A percentile compares a stretch with the other conserved stretches of the same genome.
Evolutionary conservation across 2,888 invertebrate species (phyloP).

Genomic region (Stenichneumon culpator): DNA sequence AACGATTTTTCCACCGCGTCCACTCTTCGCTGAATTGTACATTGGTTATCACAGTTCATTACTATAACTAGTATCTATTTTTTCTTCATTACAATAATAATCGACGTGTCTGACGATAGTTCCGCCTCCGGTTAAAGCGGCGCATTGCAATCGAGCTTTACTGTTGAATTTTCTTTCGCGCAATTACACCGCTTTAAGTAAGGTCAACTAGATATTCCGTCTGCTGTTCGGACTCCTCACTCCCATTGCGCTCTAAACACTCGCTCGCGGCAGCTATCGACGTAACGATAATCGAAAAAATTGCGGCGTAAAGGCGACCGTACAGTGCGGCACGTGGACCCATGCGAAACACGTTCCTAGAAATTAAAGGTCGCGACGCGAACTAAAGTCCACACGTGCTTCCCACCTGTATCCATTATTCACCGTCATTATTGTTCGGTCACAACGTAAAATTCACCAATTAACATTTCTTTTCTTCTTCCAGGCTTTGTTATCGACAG

Average conservation of each 20-base stretch:
- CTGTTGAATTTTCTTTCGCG: constrained; percentile 54
- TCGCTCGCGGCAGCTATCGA: neutral
- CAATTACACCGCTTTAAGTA: constrained; percentile 72
- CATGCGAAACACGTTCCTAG: neutral
- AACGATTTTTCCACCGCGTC: neutral
- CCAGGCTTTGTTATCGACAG: constrained; percentile 37
- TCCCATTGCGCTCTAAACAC: neutral
- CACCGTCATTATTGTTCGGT: constrained; percentile 42
- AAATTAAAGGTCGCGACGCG: neutral
- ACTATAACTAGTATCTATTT: no score
- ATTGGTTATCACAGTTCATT: neutral
- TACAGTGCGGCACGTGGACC: neutral
- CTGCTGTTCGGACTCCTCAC: constrained; percentile 51
- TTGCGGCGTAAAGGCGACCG: neutral
- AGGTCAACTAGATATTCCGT: constrained; percentile 77
- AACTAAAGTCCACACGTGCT: neutral
- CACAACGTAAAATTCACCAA: constrained; percentile 3
- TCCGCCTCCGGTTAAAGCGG: neutral
- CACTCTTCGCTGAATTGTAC: neutral
- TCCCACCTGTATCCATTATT: neutral
- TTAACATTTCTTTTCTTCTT: constrained; percentile 52
- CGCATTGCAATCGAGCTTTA: neutral
- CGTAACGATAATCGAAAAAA: neutral
- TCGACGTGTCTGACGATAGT: neutral
- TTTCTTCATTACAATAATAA: neutral